Percentiles rank a stretch among this genome's conserved stretches.
phyloP scores from a whole-genome alignment of 1,140 invertebrate species.

The silkworm (Bombyx mori) region DNA sequence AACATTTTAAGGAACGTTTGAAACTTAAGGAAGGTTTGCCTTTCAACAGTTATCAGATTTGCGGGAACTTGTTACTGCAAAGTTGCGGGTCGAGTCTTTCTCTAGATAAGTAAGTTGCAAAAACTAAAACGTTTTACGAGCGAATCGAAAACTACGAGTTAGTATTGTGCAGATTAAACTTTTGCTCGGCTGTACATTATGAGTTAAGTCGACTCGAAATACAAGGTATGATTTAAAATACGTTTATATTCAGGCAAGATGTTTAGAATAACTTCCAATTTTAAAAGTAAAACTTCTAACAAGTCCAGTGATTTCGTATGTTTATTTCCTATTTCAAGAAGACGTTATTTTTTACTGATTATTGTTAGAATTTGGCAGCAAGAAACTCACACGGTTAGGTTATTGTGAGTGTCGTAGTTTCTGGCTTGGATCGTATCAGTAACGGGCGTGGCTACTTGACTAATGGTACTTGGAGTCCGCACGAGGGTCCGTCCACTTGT shows the following conservation, averaged over 20 bases:
- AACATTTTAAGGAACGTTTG: conserved; percentile 7
- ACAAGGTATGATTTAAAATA: no score
- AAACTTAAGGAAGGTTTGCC: conserved; percentile 12
- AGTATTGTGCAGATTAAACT: background rate
- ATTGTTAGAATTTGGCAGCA: no score
- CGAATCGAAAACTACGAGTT: background rate
- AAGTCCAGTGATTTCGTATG: no score
- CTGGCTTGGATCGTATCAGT: conserved; percentile 43
- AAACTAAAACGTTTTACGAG: conserved; percentile 5
- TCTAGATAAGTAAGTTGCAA: conserved; percentile 9
- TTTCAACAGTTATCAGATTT: conserved; percentile 14
- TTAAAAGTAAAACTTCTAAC: no score
- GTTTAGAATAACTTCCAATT: background rate
- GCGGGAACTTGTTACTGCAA: conserved; percentile 14
- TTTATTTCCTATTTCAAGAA: no score
- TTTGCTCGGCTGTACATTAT: no score
- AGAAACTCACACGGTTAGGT: background rate
- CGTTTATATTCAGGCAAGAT: no score
- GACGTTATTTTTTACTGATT: no score
- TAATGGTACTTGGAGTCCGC: conserved; percentile 61
- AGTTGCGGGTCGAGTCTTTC: conserved; percentile 10
- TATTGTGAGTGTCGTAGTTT: conserved; percentile 21
- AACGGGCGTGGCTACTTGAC: conserved; percentile 54
- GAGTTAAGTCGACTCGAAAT: no score
- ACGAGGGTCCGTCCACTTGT: conserved; percentile 64